Evolutionary conservation across 2,888 invertebrate genomes (phyloP).

Genomic region (Lepeophtheirus nordmannii): DNA sequence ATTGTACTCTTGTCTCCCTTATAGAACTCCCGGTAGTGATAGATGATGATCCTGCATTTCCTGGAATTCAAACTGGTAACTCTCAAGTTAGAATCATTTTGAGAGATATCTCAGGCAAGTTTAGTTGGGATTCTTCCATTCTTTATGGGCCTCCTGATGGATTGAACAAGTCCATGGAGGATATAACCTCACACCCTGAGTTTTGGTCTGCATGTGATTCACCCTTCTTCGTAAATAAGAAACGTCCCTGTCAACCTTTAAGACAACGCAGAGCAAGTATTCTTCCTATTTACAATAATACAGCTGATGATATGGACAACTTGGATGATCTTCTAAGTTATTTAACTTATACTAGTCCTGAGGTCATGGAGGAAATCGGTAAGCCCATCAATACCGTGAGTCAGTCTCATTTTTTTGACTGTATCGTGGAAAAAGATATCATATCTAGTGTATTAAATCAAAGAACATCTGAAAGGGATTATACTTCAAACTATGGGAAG

Average conservation of each 20-base stretch:
- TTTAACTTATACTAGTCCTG: slow-evolving; percentile 78
- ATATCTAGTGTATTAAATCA: slow-evolving; percentile 17
- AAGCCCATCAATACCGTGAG: slow-evolving; percentile 43
- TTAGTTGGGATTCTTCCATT: slow-evolving; percentile 88
- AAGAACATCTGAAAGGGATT: slow-evolving; percentile 63
- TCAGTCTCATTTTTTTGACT: slow-evolving; percentile 4
- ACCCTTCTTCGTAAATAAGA: slow-evolving; percentile 30
- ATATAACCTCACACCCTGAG: neutral
- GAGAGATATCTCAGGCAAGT: slow-evolving; percentile 80
- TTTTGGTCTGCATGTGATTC: slow-evolving; percentile 11
- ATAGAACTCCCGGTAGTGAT: slow-evolving; percentile 56
- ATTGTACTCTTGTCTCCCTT: slow-evolving; percentile 62
- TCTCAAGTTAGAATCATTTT: slow-evolving; percentile 64
- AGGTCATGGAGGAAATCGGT: slow-evolving; percentile 53
- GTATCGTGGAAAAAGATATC: slow-evolving; percentile 11
- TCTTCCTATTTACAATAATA: slow-evolving; percentile 61
- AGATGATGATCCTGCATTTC: slow-evolving; percentile 41
- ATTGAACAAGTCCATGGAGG: slow-evolving; percentile 12
- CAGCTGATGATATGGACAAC: slow-evolving; percentile 75
- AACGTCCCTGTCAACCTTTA: slow-evolving; percentile 31
- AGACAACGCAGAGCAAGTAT: slow-evolving; percentile 55
- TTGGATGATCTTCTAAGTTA: slow-evolving; percentile 76
- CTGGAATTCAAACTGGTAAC: slow-evolving; percentile 59
- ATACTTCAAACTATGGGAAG: slow-evolving; percentile 31
- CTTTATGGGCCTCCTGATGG: slow-evolving; percentile 42